phyloP scores from a whole-genome alignment of 2,113 vertebrate species.

The Pedetes capensis region DNA sequence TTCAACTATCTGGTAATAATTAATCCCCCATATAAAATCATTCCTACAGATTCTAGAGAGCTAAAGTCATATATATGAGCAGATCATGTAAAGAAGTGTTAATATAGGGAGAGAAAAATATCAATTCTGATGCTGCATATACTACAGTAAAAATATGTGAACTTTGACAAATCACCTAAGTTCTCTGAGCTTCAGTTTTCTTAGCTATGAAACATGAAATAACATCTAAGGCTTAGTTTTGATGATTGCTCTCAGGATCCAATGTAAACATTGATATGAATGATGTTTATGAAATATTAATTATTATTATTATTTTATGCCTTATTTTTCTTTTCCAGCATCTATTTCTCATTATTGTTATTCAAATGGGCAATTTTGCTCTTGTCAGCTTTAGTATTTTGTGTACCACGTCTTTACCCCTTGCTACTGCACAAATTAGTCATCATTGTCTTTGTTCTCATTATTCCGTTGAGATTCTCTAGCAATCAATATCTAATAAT shows the following conservation, averaged over 20 bases:
- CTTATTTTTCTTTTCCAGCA: neutral
- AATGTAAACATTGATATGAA: neutral
- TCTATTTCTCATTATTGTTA: neutral
- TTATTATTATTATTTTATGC: neutral
- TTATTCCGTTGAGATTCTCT: neutral
- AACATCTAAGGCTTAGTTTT: neutral
- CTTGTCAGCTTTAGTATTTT: neutral
- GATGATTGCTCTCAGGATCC: neutral
- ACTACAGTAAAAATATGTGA: neutral
- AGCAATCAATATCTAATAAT: slow-evolving; percentile 35
- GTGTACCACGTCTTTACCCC: neutral
- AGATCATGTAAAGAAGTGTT: neutral
- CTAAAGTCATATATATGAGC: neutral
- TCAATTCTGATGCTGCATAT: neutral
- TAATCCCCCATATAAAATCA: neutral
- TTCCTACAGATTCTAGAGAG: neutral
- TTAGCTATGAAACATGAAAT: neutral
- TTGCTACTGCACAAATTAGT: neutral
- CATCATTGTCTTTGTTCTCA: neutral
- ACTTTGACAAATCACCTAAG: neutral
- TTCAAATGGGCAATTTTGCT: neutral
- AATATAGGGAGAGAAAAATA: neutral
- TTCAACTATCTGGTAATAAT: neutral
- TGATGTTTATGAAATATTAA: neutral
- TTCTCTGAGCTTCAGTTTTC: neutral